These are phyloP conservation scores for Spisula solida DNA, from an alignment of 2,888 invertebrate genomes.

Conservation along the genomic window DNA sequence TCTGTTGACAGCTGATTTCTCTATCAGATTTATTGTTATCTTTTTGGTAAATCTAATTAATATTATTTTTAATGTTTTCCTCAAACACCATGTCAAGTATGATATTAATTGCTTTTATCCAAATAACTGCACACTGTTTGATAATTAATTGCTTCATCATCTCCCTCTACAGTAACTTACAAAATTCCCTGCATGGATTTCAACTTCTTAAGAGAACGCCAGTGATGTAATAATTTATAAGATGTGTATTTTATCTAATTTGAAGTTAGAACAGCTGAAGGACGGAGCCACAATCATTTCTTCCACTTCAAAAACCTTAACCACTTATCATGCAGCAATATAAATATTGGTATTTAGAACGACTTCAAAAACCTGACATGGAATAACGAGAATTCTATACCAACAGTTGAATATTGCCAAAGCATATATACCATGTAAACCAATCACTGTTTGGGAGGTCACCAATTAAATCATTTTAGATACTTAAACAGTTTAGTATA, in stretches of 20 bases:
- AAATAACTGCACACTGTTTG: not conserved
- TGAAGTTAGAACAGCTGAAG: not conserved
- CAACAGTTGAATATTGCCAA: not conserved
- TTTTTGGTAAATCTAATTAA: no score
- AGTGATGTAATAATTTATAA: not conserved
- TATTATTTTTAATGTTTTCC: no score
- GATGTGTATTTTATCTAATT: not conserved
- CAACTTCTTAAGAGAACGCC: not conserved
- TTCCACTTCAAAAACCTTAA: slow-evolving; percentile 1
- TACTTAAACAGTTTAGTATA: not conserved
- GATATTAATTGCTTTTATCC: not conserved
- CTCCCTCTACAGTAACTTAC: not conserved
- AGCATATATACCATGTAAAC: not conserved
- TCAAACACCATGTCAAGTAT: not conserved
- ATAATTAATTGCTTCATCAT: not conserved
- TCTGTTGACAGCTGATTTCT: no score
- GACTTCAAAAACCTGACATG: not conserved
- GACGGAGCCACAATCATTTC: not conserved
- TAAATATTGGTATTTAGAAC: not conserved
- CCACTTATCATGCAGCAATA: not conserved
- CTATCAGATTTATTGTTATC: no score
- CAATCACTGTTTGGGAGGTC: not conserved
- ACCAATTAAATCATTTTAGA: not conserved
- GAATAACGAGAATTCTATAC: not conserved
- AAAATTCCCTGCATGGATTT: not conserved